phyloP scores from a whole-genome alignment of 2,113 vertebrate species.

The Oncorhynchus kisutch region DNA sequence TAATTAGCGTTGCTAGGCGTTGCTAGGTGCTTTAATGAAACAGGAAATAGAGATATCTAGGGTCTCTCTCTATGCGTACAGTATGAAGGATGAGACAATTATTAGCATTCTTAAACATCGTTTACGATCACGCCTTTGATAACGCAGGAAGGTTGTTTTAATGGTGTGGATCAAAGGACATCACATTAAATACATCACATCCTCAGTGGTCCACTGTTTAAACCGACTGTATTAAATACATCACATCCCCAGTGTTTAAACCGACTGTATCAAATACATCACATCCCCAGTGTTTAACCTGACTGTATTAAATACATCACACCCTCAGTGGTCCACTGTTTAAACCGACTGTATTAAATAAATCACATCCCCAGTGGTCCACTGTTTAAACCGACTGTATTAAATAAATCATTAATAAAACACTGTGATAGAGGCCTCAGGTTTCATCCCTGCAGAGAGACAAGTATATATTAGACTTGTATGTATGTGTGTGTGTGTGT shows the following conservation, averaged over 20 bases:
- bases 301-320: conserved; percentile 57
- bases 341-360: too few relatives aligned
- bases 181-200: conserved; percentile 52
- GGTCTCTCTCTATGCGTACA: conserved; percentile 50
- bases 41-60: background rate
- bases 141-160: conserved; percentile 59
- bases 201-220: too few relatives aligned
- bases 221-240: too few relatives aligned
- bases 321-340: background rate
- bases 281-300: conserved; percentile 31
- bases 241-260: too few relatives aligned
- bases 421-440: conserved; percentile 11
- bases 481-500: too few relatives aligned
- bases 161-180: conserved; percentile 59
- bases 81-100: conserved; percentile 65
- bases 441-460: conserved; percentile 22
- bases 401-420: conserved; percentile 51
- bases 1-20: conserved; percentile 52
- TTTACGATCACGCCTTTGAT: conserved; percentile 62
- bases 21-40: background rate
- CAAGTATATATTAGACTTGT: background rate
- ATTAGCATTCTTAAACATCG: conserved; percentile 66
- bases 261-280: too few relatives aligned
- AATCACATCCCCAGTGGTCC: conserved; percentile 39
- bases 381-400: conserved; percentile 37